Evolutionary conservation across 2,888 invertebrate genomes (phyloP), one percentile per base, ranked within the genome.

Genomic region (Ochropacha duplaris): DNA sequence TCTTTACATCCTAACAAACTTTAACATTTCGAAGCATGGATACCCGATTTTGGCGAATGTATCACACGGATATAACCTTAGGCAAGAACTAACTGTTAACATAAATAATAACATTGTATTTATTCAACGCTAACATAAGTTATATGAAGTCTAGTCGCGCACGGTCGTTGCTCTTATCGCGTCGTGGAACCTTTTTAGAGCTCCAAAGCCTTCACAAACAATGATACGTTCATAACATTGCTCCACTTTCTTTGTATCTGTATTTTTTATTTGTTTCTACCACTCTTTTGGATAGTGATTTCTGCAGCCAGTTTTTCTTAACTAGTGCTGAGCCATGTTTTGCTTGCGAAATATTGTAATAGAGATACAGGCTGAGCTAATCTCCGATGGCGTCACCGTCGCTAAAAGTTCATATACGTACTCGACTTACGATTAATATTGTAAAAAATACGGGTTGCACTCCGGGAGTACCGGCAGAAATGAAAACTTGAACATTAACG

Each of bases 151-250:
- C 8, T 44, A 44, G 19, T 44, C 39, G 16, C 44, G 44, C 44
- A 16, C 44, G 44, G 44, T 44, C 31, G 31, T 19, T 31, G 52
- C 22, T 44, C 44, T 44, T 52, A 52, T 52, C 52, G 1, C 31
- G 19, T 31, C 31, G 5, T n/a, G 26, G 31, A 22, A 52, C 34
- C 22, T 34, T 51, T 31, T 31, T 4, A 61, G 62, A 55, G 34
- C 55, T 34, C 44, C 22, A 54, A 64, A 65, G 56, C 56, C 59
- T 66, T 26, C 5, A 8, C 39, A 60, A 67, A 62, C 57, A 64
- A 58, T 58, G 61, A 61, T 63, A 62, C 52, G 31, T 2, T 52
- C 31, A 22, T 22, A 52, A 34, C 34, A 19, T 31, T 52, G 34
- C 31, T 52, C 52, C 22, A 52, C 31, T 52, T 52, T 52, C 52